Evolutionary conservation across 2,888 invertebrate genomes (phyloP).

Genomic region (Drosophila rubida): DNA sequence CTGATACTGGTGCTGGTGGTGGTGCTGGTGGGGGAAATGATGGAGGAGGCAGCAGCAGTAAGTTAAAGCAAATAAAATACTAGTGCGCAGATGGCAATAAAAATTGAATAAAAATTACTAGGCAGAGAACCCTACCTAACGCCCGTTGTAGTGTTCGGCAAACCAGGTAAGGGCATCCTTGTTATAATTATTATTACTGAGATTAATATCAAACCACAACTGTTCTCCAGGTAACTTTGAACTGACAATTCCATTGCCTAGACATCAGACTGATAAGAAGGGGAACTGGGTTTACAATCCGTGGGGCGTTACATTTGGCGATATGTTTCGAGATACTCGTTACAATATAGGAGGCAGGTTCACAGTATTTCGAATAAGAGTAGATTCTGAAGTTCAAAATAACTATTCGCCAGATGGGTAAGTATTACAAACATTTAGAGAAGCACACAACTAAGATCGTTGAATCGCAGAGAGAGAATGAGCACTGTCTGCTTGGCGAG

Average conservation of each 20-base stretch:
- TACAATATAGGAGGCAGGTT: neutral
- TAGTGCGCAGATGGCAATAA: no score
- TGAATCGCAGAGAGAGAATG: no score
- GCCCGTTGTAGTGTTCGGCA: neutral
- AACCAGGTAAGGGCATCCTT: neutral
- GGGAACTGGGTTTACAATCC: conserved; percentile 45
- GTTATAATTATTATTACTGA: neutral
- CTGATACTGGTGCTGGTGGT: no score
- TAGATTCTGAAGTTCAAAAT: neutral
- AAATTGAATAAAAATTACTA: neutral
- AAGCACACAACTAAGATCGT: no score
- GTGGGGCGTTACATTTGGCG: conserved; percentile 41
- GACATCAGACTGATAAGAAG: conserved; percentile 8
- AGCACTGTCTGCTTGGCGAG: conserved; percentile 17
- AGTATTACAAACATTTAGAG: no score
- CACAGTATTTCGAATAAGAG: neutral
- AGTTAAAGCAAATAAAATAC: no score
- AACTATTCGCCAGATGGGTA: no score
- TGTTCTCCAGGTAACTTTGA: neutral
- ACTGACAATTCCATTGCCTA: conserved; percentile 36
- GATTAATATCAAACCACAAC: neutral
- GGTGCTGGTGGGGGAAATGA: no score
- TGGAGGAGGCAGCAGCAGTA: no score
- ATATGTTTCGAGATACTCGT: conserved; percentile 36
- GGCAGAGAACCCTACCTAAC: neutral